These are phyloP conservation scores for Clarias fuscus DNA, from an alignment of 2,797 vertebrate species.

Conservation along the genomic window DNA sequence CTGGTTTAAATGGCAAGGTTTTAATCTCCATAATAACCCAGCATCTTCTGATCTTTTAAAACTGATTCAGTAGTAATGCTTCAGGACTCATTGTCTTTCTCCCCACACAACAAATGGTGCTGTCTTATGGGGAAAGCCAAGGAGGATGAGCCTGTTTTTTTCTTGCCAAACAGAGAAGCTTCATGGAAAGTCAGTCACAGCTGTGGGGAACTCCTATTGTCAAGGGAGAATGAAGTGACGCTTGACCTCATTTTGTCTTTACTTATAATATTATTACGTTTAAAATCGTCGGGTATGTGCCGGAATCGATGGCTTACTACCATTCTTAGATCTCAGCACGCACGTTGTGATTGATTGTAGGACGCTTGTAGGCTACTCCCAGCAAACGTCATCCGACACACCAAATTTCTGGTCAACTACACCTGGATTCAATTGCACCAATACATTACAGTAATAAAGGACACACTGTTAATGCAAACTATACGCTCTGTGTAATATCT, in stretches of 20 bases:
- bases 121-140: conserved; percentile 9
- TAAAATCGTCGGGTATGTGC: background rate
- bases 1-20: background rate
- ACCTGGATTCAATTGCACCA: too few species aligned
- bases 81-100: background rate
- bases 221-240: conserved; percentile 50
- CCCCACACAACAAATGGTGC: conserved; percentile 23
- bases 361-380: too few species aligned
- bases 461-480: too few species aligned
- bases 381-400: too few species aligned
- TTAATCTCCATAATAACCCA: background rate
- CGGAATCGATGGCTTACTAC: too few species aligned
- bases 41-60: background rate
- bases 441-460: too few species aligned
- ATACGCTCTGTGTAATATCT: too few species aligned
- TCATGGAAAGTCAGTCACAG: conserved; percentile 58
- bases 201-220: conserved; percentile 51
- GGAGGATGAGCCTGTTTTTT: conserved; percentile 49
- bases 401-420: too few species aligned
- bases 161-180: conserved; percentile 50
- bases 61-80: conserved; percentile 16
- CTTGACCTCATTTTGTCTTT: conserved; percentile 14
- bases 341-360: too few species aligned
- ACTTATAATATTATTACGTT: background rate
- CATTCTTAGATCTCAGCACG: too few species aligned